Evolutionary conservation across 2,797 vertebrate genomes (phyloP), one percentile per base, ranked within the genome.

Genomic region (Vultur gryphus): DNA sequence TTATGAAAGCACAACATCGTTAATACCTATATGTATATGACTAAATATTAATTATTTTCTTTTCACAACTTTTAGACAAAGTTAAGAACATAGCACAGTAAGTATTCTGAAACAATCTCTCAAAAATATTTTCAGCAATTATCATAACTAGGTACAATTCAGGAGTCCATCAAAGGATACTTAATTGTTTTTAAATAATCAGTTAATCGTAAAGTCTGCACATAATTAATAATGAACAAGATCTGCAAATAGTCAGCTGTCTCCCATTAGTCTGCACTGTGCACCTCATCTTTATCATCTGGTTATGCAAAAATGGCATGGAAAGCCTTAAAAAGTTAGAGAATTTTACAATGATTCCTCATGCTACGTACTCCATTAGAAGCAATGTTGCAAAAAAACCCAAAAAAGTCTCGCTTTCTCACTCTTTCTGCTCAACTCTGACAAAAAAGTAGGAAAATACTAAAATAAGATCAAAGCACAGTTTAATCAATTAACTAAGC

Each of bases 371-470:
- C 5, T 65, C 10, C 5, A 72, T 87, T 16, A 83, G 24, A 78
- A 85, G 17, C 4, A 83, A 70, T 16, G 44, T 3, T 57, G 16
- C 6, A 33, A 66, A 76, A 37, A 76, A 28, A 49, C 10, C 6
- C 62, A 58, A 13, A 41, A 55, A 39, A 28, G 3, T 44, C 23
- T 62, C 2, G 0, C 9, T 13, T 35, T 72, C 16, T 66, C 28
- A 19, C 3, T 15, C 21, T 16, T 64, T 39, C 59, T 88, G 81
- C 75, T 93, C 43, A 70, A 44, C 21, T 93, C 78, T 83, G 33
- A 85, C 78, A 89, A 96, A 85, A 95, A 89, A 90, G 72, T 75
- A 81, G 35, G 19, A 91, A 92, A 88, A 77, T 54, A 59, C 17
- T 61, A 65, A 66, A 84, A 29, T 18, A 70, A 35, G 3, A n/a